Percentiles rank a stretch among this genome's conserved stretches.
phyloP scores from a whole-genome alignment of 2,113 vertebrate species.

The Aspiorhynchus laticeps region DNA sequence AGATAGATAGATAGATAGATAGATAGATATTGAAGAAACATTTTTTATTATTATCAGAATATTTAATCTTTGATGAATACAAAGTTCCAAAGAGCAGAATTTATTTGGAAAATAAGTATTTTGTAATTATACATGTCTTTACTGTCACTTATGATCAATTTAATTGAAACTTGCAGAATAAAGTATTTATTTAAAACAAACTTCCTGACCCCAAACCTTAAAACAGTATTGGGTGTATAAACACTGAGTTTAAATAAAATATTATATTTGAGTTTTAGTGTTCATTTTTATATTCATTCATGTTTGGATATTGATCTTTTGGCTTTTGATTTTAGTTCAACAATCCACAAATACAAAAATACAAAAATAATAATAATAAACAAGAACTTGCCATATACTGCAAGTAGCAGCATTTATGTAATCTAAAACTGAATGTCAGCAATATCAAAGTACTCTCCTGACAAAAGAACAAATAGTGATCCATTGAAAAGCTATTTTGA shows the following conservation, averaged over 20 bases:
- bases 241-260: not conserved
- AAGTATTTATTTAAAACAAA: not conserved
- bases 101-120: no score
- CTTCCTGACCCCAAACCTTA: not conserved
- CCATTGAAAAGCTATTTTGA: not conserved
- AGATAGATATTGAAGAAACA: no score
- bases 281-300: not conserved
- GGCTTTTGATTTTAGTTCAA: not conserved
- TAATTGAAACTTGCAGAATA: not conserved
- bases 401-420: not conserved
- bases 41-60: no score
- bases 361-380: not conserved
- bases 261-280: not conserved
- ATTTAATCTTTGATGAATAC: no score
- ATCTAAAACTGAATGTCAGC: not conserved
- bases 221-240: not conserved
- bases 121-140: not conserved
- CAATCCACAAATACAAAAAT: not conserved
- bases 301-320: not conserved
- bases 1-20: no score
- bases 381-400: not conserved
- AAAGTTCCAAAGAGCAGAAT: no score
- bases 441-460: not conserved
- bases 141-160: not conserved
- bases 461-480: not conserved